A percentile compares a stretch with the other conserved stretches of the same genome.
Conservation (phyloP, 1,140 invertebrate species). For the Paralvinella palmiformis region DNA sequence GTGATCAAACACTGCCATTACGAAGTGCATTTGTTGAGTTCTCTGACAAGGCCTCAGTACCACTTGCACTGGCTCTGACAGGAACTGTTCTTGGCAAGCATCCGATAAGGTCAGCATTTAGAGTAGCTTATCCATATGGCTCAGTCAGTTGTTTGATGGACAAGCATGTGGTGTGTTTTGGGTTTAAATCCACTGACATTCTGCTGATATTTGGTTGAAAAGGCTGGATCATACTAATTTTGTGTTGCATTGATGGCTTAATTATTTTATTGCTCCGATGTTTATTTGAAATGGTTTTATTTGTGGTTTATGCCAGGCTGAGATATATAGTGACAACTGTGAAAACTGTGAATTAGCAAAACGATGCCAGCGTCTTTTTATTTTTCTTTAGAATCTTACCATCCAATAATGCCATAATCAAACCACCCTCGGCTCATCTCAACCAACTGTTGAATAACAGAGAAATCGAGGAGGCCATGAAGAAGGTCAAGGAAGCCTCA, state of each 20-base stretch:
- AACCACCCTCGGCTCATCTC: slow-evolving; percentile 77
- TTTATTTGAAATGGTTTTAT: neutral
- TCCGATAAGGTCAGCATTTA: neutral
- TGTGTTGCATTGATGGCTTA: neutral
- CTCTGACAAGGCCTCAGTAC: slow-evolving; percentile 80
- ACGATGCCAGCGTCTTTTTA: neutral
- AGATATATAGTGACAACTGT: slow-evolving; percentile 53
- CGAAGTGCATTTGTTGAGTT: slow-evolving; percentile 86
- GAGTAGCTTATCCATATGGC: neutral
- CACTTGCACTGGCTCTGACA: slow-evolving; percentile 79
- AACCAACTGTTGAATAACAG: slow-evolving; percentile 82
- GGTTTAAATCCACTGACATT: neutral
- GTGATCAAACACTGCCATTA: slow-evolving; percentile 67
- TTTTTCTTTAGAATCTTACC: slow-evolving; percentile 61
- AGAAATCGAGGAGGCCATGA: slow-evolving; percentile 96
- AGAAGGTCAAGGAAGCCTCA: slow-evolving; percentile 89
- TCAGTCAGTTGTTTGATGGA: neutral
- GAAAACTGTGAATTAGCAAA: too few relatives aligned
- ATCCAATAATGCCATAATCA: slow-evolving; percentile 81
- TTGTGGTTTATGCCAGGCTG: slow-evolving; percentile 12
- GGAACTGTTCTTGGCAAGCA: slow-evolving; percentile 65
- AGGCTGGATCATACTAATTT: neutral
- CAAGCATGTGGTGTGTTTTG: neutral
- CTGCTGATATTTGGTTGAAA: neutral
- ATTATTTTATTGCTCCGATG: neutral